phyloP scores from a whole-genome alignment of 2,797 vertebrate species.

The Hydrocynus forskahlii region DNA sequence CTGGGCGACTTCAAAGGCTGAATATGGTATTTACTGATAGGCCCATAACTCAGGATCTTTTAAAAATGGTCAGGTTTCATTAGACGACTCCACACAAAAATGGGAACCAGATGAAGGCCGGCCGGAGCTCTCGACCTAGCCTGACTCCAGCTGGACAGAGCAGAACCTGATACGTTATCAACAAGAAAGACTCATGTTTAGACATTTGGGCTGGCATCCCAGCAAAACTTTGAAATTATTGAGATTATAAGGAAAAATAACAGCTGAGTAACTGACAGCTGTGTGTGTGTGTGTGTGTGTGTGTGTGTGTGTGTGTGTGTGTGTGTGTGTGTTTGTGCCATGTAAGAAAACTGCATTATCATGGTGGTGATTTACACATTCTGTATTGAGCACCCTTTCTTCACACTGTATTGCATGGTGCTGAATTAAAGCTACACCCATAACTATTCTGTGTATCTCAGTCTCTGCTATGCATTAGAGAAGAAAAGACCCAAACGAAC shows the following conservation, averaged over 20 bases:
- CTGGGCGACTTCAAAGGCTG: slow-evolving; percentile 78
- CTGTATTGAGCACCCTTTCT: background rate
- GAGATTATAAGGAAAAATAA: background rate
- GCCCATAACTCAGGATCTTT: slow-evolving; percentile 79
- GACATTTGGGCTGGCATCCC: background rate
- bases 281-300: too few species aligned
- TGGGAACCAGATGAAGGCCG: slow-evolving; percentile 80
- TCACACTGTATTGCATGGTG: background rate
- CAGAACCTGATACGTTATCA: slow-evolving; percentile 57
- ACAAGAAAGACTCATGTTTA: background rate
- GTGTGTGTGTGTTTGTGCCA: too few species aligned
- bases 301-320: background rate
- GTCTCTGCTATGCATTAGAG: too few species aligned
- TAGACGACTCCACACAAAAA: slow-evolving; percentile 75
- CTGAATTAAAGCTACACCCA: too few species aligned
- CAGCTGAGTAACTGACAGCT: too few species aligned
- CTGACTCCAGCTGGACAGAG: slow-evolving; percentile 59
- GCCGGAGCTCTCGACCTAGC: slow-evolving; percentile 56
- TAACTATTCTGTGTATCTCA: too few species aligned
- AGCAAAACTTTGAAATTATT: background rate
- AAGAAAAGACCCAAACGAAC: too few species aligned
- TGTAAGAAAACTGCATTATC: background rate
- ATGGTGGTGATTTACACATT: background rate
- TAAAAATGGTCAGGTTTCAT: slow-evolving; percentile 80
- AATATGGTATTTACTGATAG: slow-evolving; percentile 83